These are phyloP conservation scores for Agrypnia vestita DNA, from an alignment of 1,140 invertebrate genomes.

Conservation along the genomic window DNA sequence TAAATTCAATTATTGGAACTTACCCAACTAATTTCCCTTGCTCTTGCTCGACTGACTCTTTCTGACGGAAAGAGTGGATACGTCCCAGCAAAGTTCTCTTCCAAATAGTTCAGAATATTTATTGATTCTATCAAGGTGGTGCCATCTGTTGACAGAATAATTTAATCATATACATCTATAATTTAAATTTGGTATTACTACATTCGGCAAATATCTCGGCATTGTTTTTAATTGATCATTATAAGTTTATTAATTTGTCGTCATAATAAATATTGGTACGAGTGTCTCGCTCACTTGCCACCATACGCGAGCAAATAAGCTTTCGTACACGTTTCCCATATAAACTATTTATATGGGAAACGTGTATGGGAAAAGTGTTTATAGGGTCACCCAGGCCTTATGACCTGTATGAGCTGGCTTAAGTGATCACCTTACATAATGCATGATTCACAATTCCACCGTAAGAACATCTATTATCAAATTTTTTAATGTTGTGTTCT, in stretches of 20 bases:
- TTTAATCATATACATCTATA: constrained; percentile 27
- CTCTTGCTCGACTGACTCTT: constrained; percentile 64
- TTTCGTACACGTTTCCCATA: too few species aligned
- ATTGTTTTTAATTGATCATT: not conserved
- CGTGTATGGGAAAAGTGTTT: too few species aligned
- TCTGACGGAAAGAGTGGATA: constrained; percentile 63
- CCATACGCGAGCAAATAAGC: not conserved
- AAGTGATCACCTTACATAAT: too few species aligned
- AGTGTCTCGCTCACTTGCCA: too few species aligned
- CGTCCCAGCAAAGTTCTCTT: constrained; percentile 66
- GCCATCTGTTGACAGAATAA: constrained; percentile 63
- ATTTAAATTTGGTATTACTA: constrained; percentile 4
- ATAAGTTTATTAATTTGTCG: not conserved
- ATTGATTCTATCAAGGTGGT: constrained; percentile 69
- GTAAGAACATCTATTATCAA: too few species aligned
- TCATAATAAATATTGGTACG: too few species aligned
- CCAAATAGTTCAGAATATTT: constrained; percentile 70
- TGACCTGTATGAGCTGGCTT: too few species aligned
- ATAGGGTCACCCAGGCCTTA: too few species aligned
- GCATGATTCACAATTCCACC: too few species aligned
- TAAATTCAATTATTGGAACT: too few species aligned
- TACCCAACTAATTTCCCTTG: constrained; percentile 70
- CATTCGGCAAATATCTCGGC: not conserved
- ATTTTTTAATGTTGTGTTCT: too few species aligned
- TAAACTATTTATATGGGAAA: too few species aligned